A percentile compares a stretch with the other conserved stretches of the same genome.
Conservation (phyloP, 1,140 invertebrate species). For the Sitodiplosis mosellana region DNA sequence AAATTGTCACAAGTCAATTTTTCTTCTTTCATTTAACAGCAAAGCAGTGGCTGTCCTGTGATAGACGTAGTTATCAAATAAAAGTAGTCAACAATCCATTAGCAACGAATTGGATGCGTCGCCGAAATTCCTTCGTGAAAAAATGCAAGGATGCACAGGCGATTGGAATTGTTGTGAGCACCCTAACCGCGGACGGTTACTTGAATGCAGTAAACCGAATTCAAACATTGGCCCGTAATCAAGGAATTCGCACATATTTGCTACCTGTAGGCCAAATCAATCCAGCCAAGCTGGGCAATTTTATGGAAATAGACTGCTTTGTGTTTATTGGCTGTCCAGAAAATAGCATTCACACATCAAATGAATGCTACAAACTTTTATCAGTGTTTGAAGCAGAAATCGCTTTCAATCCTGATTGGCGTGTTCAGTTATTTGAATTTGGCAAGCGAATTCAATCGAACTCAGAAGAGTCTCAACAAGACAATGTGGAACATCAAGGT, state of each 20-base stretch:
- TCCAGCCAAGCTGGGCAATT: conserved; percentile 78
- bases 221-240: conserved; percentile 47
- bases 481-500: no score
- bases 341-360: conserved; percentile 61
- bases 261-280: conserved; percentile 84
- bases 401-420: conserved; percentile 47
- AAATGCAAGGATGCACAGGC: conserved; percentile 72
- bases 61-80: conserved; percentile 8
- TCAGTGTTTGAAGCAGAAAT: conserved; percentile 87
- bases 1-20: no score
- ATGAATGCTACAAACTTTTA: conserved; percentile 74
- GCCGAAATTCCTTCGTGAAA: conserved; percentile 66
- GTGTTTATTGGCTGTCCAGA: conserved; percentile 80
- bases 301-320: conserved; percentile 69
- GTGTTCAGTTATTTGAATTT: no score
- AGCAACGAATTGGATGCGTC: conserved; percentile 41
- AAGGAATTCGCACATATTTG: conserved; percentile 75
- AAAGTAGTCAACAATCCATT: conserved; percentile 15
- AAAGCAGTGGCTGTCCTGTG: conserved; percentile 16
- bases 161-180: conserved; percentile 77
- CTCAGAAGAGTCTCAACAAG: no score
- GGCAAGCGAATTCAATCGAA: no score
- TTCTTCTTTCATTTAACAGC: not conserved
- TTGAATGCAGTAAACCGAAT: conserved; percentile 54
- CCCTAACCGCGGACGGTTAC: conserved; percentile 65